Evolutionary conservation across 2,888 invertebrate species (phyloP).

Genomic region (Chymomyza fuscimana): DNA sequence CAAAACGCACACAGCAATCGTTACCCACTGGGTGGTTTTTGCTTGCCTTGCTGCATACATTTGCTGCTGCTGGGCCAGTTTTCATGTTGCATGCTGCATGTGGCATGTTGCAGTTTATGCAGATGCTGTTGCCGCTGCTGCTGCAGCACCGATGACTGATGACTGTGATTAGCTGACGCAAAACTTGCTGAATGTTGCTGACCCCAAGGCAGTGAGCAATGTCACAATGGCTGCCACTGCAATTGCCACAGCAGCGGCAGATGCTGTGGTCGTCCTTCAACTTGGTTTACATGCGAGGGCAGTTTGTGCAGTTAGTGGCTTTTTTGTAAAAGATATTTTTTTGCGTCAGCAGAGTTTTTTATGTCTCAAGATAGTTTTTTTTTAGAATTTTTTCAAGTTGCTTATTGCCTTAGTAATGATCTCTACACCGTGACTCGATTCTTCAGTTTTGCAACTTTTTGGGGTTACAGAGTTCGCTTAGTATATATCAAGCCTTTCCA

Average conservation of each 20-base stretch:
- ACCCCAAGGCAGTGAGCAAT: constrained; percentile 4
- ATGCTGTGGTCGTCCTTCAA: not conserved
- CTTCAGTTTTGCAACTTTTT: no score
- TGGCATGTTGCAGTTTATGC: not conserved
- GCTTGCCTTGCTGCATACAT: not conserved
- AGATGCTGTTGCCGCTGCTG: not conserved
- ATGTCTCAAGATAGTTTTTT: no score
- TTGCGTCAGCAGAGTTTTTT: not conserved
- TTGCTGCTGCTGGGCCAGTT: not conserved
- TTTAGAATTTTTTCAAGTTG: no score
- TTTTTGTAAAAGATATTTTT: no score
- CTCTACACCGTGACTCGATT: no score
- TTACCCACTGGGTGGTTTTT: not conserved
- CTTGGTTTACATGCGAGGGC: not conserved
- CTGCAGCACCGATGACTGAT: constrained; percentile 33
- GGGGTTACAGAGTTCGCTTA: no score
- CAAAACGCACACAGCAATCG: not conserved
- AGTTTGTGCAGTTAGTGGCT: not conserved
- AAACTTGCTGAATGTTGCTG: constrained; percentile 5
- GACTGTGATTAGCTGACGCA: constrained; percentile 50
- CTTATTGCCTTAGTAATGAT: no score
- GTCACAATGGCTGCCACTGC: not conserved
- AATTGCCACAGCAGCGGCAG: not conserved
- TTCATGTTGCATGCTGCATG: not conserved
- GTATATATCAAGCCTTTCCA: no score